Percentiles rank a stretch among this genome's conserved stretches.
Conservation (phyloP, 2,113 vertebrate species). For the Ctenodactylus gundi region DNA sequence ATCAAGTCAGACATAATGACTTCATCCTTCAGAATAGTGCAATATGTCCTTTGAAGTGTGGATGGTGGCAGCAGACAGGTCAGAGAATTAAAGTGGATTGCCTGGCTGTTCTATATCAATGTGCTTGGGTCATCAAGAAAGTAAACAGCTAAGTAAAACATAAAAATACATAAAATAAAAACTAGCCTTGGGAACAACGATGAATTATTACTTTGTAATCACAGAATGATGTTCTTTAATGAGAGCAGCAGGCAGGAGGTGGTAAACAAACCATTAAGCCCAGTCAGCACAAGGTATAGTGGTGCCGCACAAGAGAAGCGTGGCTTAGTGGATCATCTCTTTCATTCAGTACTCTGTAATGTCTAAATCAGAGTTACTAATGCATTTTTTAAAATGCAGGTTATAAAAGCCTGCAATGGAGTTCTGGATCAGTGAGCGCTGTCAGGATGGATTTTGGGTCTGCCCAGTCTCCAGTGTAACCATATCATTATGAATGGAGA, state of each 20-base stretch:
- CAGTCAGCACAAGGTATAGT: background rate
- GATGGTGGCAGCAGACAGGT: background rate
- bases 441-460: conserved; percentile 35
- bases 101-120: background rate
- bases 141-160: background rate
- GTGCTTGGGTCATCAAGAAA: background rate
- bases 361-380: conserved; percentile 69
- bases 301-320: background rate
- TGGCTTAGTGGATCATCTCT: background rate
- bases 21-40: background rate
- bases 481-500: conserved; percentile 51
- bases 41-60: background rate
- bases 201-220: background rate
- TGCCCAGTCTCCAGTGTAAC: conserved; percentile 24
- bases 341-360: conserved; percentile 36
- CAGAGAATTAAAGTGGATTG: background rate
- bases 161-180: background rate
- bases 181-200: background rate
- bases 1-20: background rate
- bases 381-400: conserved; percentile 62
- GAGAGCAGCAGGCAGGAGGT: background rate
- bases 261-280: background rate
- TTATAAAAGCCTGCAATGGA: conserved; percentile 39
- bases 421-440: conserved; percentile 56
- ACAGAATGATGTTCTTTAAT: background rate